Evolutionary conservation across 2,888 invertebrate species (phyloP), one percentile per base, ranked within the genome.

Genomic region (Gnatocerus cornutus): DNA sequence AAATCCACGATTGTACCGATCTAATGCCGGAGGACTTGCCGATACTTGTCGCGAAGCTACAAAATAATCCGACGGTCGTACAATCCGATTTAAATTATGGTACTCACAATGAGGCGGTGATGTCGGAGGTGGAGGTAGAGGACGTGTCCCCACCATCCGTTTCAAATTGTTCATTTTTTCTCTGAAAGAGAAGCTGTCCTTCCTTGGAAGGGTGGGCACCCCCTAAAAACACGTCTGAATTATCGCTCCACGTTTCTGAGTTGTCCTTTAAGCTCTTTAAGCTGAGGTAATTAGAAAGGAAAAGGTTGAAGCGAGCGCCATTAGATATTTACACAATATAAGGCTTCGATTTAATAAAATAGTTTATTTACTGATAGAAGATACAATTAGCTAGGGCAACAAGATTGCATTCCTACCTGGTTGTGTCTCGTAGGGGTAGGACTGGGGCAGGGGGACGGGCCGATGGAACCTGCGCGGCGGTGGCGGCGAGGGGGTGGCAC

Each of bases 401-500:
- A 83, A 83, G 84, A 83, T 77, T 81, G 79, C 83, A 13, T 66
- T 58, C 72, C 73, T 80, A 83, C 84, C 83, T 84, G 83, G 74
- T 78, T 81, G 69, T 81, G 79, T 78, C 87, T 85, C 61, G 82
- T 81, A 71, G 87, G 85, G 68, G 80, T 79, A 2, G 84, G 84
- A 58, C 88, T 88, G 63, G 87, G 85, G 71, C 84, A 84, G 58
- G 85, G 85, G 63, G 85, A 85, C 29, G 84, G 84, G 61, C 85
- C 85, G 61, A 89, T 76, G 76, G 89, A 86, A 77, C 89, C 87
- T 78, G 87, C 73, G 80, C 88, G 80, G 81, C 88, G 89, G 81
- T 89, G 81, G 77, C 90, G 85, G 80, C 90, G 83, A 74, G 90
- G 86, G 79, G 93, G 93, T 41, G 93, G 92, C 39, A 92, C 88